Conservation (phyloP, 2,888 invertebrate genomes). For the Morpho deidamia region DNA sequence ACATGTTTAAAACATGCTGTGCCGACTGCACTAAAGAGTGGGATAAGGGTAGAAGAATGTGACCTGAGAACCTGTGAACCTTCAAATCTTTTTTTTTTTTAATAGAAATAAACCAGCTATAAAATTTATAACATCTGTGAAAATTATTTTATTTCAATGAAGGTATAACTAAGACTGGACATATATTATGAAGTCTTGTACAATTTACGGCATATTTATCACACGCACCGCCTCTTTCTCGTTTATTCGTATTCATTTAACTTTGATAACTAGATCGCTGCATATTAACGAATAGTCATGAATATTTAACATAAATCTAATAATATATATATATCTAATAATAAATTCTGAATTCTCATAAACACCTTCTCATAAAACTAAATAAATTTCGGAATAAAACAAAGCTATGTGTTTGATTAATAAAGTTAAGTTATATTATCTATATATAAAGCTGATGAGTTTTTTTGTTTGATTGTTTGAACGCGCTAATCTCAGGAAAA, state of each 20-base stretch:
- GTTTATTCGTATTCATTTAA: conserved; percentile 18
- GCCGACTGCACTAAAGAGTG: too few species aligned
- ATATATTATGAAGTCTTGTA: conserved; percentile 6
- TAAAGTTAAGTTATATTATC: too few species aligned
- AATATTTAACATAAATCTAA: conserved; percentile 11
- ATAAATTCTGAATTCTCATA: conserved; percentile 11
- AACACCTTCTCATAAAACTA: conserved; percentile 7
- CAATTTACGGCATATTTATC: conserved; percentile 9
- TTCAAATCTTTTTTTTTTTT: too few species aligned
- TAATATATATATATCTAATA: too few species aligned
- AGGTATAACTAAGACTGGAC: neutral
- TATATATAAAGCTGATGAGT: too few species aligned
- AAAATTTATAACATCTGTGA: neutral
- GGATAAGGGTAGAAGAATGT: too few species aligned
- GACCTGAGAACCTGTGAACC: too few species aligned
- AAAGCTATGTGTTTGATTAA: neutral
- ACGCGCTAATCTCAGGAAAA: too few species aligned
- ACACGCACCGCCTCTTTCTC: conserved; percentile 14
- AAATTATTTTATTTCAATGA: conserved; percentile 2
- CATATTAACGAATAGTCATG: conserved; percentile 5
- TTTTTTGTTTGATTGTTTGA: too few species aligned
- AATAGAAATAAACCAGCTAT: neutral
- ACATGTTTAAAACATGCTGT: too few species aligned
- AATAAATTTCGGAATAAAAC: conserved; percentile 1
- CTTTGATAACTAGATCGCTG: conserved; percentile 14